phyloP scores from a whole-genome alignment of 2,888 invertebrate species.

The Callyntrura guangdongensis region DNA sequence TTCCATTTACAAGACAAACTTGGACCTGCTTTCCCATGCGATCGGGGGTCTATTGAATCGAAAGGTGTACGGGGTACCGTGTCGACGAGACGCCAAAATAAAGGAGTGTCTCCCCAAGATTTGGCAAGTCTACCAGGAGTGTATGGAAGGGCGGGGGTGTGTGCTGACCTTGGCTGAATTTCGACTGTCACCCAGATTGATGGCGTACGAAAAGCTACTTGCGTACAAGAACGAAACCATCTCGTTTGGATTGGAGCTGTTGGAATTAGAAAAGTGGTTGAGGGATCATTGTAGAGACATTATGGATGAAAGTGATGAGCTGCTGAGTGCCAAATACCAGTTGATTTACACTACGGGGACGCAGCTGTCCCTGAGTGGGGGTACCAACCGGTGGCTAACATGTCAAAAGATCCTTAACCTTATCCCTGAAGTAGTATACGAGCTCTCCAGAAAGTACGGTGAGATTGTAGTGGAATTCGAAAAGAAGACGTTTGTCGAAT shows the following conservation, averaged over 20 bases:
- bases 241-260: constrained; percentile 25
- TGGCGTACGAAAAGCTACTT: constrained; percentile 65
- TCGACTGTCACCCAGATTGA: constrained; percentile 72
- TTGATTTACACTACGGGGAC: constrained; percentile 80
- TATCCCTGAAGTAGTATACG: constrained; percentile 24
- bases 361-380: constrained; percentile 76
- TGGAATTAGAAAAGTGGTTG: constrained; percentile 76
- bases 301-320: constrained; percentile 83
- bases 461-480: constrained; percentile 36
- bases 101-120: constrained; percentile 22
- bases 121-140: constrained; percentile 72
- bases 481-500: neutral
- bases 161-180: constrained; percentile 79
- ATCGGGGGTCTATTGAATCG: constrained; percentile 78
- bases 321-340: constrained; percentile 82
- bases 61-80: constrained; percentile 76
- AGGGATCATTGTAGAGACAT: constrained; percentile 76
- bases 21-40: constrained; percentile 53
- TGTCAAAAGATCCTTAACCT: constrained; percentile 71
- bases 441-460: constrained; percentile 46
- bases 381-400: constrained; percentile 72
- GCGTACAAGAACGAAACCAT: constrained; percentile 60
- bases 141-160: constrained; percentile 64
- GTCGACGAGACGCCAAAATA: constrained; percentile 78
- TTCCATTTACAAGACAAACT: constrained; percentile 78